Evolutionary conservation across 1,140 invertebrate genomes (phyloP), one percentile per base, ranked within the genome.

Genomic region (Agraylea sexmaculata): DNA sequence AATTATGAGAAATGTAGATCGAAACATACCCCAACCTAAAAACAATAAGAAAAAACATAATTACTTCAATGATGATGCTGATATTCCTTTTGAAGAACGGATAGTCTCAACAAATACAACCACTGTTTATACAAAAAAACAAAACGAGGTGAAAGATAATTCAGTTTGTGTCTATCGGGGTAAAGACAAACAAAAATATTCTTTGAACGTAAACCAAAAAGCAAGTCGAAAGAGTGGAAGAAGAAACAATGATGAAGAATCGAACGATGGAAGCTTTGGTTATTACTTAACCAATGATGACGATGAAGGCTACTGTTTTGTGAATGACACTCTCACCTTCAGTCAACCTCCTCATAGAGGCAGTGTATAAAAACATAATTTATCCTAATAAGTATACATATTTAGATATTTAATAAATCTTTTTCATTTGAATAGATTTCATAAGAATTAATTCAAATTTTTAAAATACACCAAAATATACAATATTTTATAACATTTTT

Each of bases 21-120:
- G 65, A 33, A 66, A 68, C 21, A 62, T 62, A 32, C 45, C 36
- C 0, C 37, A 45, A 20, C 12, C 32, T 22, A 45, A 43, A 22
- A 44, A 42, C 15, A 40, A 37, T 13, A 53, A 45, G 15, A 53
- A 53, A 16, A 53, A 47, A 44, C 43, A 60, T 19, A 68, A 66
- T 37, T 68, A 68, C 33, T 68, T 68, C 45, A 66, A 68, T 41
- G 65, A 68, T 28, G 65, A 68, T 31, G 60, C 64, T 0, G 61
- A 66, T 3, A 40, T 68, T 31, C 59, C 60, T 31, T 62, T 66
- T 33, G 65, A 66, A 27, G 65, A 66, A 21, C n/a, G n/a, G n/a
- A 63, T 66, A 25, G 63, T 64, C 43, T 58, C 61, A 0, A 61
- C 66, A 42, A 64, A 68, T 34, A 61, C 64, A 3, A 64, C 65